phyloP scores from a whole-genome alignment of 2,797 vertebrate genomes.

The Paguma larvata region DNA sequence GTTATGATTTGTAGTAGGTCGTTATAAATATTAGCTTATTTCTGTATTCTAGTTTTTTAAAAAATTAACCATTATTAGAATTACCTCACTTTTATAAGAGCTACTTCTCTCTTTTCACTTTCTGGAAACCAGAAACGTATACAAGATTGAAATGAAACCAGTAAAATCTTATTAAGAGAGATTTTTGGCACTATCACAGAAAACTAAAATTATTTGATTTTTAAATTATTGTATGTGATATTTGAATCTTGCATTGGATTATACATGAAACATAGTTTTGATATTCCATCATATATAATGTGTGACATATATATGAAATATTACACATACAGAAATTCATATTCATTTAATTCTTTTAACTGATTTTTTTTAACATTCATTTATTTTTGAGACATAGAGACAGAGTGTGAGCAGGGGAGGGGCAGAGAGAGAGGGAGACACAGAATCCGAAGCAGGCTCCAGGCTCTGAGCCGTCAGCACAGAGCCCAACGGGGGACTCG shows the following conservation, averaged over 20 bases:
- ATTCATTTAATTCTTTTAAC: background rate
- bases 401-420: no score
- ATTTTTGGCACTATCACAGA: background rate
- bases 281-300: background rate
- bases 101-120: background rate
- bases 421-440: no score
- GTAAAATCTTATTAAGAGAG: background rate
- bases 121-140: background rate
- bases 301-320: background rate
- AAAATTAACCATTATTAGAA: background rate
- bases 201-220: background rate
- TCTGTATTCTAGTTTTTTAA: background rate
- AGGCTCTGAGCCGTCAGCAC: no score
- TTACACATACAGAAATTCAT: background rate
- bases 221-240: background rate
- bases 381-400: no score
- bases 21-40: background rate
- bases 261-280: background rate
- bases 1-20: background rate
- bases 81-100: background rate
- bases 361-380: background rate
- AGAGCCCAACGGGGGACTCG: no score
- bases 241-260: background rate
- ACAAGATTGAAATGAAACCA: background rate
- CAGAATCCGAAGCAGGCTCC: no score